Base-by-base conservation (phyloP, 2,888 invertebrate genomes). In the Lasioglossum figueresi region DNA sequence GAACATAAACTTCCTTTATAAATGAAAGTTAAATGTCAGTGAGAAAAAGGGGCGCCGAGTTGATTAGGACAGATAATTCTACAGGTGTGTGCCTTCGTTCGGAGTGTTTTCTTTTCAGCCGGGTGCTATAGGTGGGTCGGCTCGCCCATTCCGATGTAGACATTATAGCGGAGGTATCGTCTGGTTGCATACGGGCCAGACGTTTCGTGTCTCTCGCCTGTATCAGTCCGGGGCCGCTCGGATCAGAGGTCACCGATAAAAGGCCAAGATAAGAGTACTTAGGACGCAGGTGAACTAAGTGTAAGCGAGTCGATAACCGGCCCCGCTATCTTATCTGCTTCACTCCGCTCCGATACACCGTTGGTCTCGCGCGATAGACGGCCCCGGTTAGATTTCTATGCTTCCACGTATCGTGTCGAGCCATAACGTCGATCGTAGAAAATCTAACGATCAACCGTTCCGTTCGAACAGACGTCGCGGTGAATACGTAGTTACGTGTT, bases 221-320 rank as follows among this genome's bases (percentile, higher is more conserved):
- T 92, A 92, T 91, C 89, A 89, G 84, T 79, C 73, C 86, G 88
- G 88, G 83, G 70, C 90, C 88, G 89, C 12, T 31, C 90, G 92
- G 92, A 93, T 93, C 94, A 94, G 94, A 93, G 94, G 94, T 94
- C 94, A 94, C 78, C 92, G 94, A 94, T 94, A 94, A 94, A 94
- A 93, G 89, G 86, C 91, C 88, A 82, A 90, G 94, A 94, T 94
- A 94, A 94, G 91, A 89, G 63, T 78, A 84, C 90, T 91, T 91
- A 89, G 92, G 91, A 90, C 90, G 92, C 94, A 94, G 94, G 94
- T 94, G 94, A 94, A 93, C 92, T 80, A 80, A 92, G 92, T 91
- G 92, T 93, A 93, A 92, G 91, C 93, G 91, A 93, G 91, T 89
- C 92, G 93, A 94, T 94, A 94, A 92, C 92, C 90, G 89, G 40